Conservation (phyloP, 92 coral and sea anemone genomes). For the Actinernus sp. region DNA sequence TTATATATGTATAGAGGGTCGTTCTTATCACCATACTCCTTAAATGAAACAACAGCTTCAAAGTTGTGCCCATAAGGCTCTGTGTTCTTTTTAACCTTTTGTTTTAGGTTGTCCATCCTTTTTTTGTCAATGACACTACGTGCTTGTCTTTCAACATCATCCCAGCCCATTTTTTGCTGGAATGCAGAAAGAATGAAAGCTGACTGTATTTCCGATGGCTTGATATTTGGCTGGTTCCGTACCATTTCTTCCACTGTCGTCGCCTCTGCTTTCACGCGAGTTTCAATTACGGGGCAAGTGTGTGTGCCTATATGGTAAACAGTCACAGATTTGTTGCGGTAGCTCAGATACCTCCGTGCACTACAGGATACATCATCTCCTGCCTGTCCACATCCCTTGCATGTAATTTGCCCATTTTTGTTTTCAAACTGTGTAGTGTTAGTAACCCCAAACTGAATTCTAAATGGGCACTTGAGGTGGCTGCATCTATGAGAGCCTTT, state of each 20-base stretch:
- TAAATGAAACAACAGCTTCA: constrained; percentile 62
- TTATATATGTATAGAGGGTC: constrained; percentile 57
- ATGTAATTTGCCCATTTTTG: neutral
- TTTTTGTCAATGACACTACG: constrained; percentile 27
- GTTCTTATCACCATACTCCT: constrained; percentile 67
- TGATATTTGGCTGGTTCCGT: constrained; percentile 42
- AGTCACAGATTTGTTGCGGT: constrained; percentile 41
- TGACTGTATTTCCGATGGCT: constrained; percentile 45
- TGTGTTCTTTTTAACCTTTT: constrained; percentile 40
- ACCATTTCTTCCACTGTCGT: constrained; percentile 28
- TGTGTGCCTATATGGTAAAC: constrained; percentile 67
- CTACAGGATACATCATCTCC: constrained; percentile 37
- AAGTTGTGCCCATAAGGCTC: constrained; percentile 73
- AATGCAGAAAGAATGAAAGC: constrained; percentile 27
- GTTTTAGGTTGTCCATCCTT: constrained; percentile 48
- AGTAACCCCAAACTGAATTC: constrained; percentile 50
- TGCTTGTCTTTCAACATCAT: constrained; percentile 42
- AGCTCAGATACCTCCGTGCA: constrained; percentile 51
- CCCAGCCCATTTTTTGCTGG: constrained; percentile 55
- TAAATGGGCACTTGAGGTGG: constrained; percentile 42
- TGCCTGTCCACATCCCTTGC: constrained; percentile 43
- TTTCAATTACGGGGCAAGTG: constrained; percentile 59
- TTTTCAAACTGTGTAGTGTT: constrained; percentile 53
- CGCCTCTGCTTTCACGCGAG: constrained; percentile 1
- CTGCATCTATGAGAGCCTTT: constrained; percentile 48